Conservation (phyloP, 2,113 vertebrate genomes). For the Donacobius atricapilla region DNA sequence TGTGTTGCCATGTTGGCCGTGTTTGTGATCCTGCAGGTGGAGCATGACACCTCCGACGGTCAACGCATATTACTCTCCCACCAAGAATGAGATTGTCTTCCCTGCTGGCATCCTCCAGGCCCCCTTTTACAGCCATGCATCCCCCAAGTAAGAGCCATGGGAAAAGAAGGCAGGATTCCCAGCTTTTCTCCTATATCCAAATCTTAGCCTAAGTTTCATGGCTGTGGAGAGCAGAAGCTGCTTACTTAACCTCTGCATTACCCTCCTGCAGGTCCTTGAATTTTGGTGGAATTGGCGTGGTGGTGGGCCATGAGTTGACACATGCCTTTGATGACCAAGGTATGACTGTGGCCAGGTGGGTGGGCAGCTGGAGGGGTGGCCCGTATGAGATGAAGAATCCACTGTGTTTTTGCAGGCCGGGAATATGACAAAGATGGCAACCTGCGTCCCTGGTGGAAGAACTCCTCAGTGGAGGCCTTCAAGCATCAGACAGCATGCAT, state of each 20-base stretch:
- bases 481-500: slow-evolving; percentile 91
- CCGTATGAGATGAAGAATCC: rapidly evolving
- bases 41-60: slow-evolving; percentile 96
- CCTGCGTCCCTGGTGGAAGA: slow-evolving; percentile 95
- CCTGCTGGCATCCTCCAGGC: slow-evolving; percentile 93
- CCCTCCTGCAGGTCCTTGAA: slow-evolving; percentile 83
- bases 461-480: slow-evolving; percentile 92
- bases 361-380: not conserved
- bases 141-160: slow-evolving; percentile 82
- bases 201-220: not conserved
- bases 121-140: slow-evolving; percentile 87
- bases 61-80: slow-evolving; percentile 96
- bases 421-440: slow-evolving; percentile 96
- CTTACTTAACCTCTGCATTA: not conserved
- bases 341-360: not conserved
- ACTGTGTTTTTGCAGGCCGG: slow-evolving; percentile 73
- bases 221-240: not conserved
- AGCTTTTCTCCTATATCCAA: not conserved
- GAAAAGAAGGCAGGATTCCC: not conserved
- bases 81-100: slow-evolving; percentile 97
- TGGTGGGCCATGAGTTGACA: slow-evolving; percentile 95
- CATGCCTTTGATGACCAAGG: slow-evolving; percentile 98
- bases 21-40: slow-evolving; percentile 77
- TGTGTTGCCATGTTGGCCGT: rapidly evolving
- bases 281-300: slow-evolving; percentile 92